phyloP scores from a whole-genome alignment of 2,888 invertebrate genomes.

The Chromoteleia sp. region DNA sequence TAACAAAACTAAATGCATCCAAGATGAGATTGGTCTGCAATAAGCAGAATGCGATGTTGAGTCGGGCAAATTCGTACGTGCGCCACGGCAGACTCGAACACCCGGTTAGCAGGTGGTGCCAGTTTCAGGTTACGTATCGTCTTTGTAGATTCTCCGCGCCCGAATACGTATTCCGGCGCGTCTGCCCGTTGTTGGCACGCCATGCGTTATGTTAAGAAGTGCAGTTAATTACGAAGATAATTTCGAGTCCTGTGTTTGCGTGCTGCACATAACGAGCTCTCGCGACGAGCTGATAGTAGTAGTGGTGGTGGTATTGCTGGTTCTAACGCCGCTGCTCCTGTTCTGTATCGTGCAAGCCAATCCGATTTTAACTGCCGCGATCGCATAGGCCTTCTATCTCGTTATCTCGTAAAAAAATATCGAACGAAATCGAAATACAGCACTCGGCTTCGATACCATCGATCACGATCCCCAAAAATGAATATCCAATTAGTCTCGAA shows the following conservation, averaged over 20 bases:
- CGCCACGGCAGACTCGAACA: slow-evolving; percentile 29
- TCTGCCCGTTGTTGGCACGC: slow-evolving; percentile 82
- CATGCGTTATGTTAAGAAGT: slow-evolving; percentile 84
- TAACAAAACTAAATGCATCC: slow-evolving; percentile 35
- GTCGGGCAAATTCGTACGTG: slow-evolving; percentile 58
- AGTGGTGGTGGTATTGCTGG: slow-evolving; percentile 31
- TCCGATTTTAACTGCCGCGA: slow-evolving; percentile 74
- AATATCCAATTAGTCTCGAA: too few species aligned
- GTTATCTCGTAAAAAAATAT: slow-evolving; percentile 56
- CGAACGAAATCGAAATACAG: slow-evolving; percentile 44
- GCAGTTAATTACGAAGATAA: slow-evolving; percentile 85
- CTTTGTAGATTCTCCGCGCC: slow-evolving; percentile 77
- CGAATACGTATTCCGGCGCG: slow-evolving; percentile 79
- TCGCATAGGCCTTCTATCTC: slow-evolving; percentile 45
- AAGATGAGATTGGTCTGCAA: slow-evolving; percentile 55
- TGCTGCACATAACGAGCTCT: slow-evolving; percentile 83
- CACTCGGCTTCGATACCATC: background rate
- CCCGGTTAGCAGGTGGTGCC: slow-evolving; percentile 75
- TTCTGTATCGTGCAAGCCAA: slow-evolving; percentile 79
- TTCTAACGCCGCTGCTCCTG: slow-evolving; percentile 72
- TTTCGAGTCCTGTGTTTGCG: slow-evolving; percentile 83
- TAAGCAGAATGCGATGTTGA: slow-evolving; percentile 46
- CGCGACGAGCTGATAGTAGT: slow-evolving; percentile 71
- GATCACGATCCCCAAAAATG: background rate
- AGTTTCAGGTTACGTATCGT: slow-evolving; percentile 82